These are phyloP conservation scores for Penaeus japonicus DNA, from an alignment of 1,140 invertebrate species.

Conservation along the genomic window DNA sequence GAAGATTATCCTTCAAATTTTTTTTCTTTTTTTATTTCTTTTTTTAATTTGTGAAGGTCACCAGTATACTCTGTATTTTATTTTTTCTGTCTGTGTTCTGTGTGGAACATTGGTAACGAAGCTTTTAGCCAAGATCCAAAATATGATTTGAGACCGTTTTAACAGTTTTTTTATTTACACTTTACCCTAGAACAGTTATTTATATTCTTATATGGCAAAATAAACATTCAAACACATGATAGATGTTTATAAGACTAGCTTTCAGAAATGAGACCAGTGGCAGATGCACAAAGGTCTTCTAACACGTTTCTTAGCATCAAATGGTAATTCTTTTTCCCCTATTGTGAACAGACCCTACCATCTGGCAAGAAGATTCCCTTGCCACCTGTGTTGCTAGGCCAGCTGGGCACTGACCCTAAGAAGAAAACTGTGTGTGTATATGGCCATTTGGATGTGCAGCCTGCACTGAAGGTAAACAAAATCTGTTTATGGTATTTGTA, in stretches of 20 bases:
- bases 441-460: conserved; percentile 98
- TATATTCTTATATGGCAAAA: background rate
- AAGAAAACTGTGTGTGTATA: conserved; percentile 93
- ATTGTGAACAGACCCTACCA: conserved; percentile 69
- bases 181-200: background rate
- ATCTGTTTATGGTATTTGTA: background rate
- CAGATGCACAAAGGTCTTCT: background rate
- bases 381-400: conserved; percentile 88
- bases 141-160: no score
- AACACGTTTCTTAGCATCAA: background rate
- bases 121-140: background rate
- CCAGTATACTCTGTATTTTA: no score
- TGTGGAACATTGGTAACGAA: no score
- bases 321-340: background rate
- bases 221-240: background rate
- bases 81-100: no score
- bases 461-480: conserved; percentile 70
- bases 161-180: background rate
- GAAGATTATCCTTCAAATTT: no score
- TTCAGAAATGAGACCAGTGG: no score
- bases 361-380: conserved; percentile 78
- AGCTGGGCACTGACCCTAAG: conserved; percentile 81
- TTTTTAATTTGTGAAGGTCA: no score
- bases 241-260: background rate
- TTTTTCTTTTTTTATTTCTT: no score